These are phyloP conservation scores for Cervus canadensis DNA, from an alignment of 2,113 vertebrate species.

Conservation along the genomic window DNA sequence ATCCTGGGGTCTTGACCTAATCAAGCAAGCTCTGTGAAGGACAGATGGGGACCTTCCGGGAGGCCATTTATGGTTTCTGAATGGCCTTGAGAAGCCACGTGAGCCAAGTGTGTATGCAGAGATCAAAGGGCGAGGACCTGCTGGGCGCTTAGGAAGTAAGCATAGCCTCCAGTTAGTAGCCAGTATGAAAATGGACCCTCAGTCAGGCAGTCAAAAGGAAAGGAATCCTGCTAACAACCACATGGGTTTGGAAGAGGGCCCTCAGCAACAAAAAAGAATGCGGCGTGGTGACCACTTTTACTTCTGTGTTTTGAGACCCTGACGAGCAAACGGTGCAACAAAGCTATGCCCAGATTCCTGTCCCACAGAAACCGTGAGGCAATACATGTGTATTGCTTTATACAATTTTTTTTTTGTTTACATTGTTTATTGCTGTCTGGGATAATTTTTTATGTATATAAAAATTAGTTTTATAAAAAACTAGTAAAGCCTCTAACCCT, in stretches of 20 bases:
- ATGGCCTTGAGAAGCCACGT: background rate
- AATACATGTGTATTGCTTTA: background rate
- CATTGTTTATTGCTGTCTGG: background rate
- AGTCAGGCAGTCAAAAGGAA: background rate
- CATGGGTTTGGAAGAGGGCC: background rate
- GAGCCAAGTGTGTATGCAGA: background rate
- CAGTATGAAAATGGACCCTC: background rate
- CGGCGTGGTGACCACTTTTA: background rate
- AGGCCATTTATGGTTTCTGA: background rate
- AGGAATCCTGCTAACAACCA: background rate
- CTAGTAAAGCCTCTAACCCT: background rate
- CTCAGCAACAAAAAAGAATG: background rate
- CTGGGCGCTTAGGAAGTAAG: accelerated
- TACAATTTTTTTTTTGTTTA: background rate
- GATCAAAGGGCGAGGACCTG: background rate
- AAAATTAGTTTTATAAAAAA: background rate
- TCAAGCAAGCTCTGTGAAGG: background rate
- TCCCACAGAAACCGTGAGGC: background rate
- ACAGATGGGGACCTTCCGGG: background rate
- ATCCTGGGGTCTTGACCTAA: background rate
- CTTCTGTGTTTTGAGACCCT: background rate
- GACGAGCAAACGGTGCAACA: background rate
- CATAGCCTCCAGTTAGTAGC: background rate
- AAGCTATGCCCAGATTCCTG: background rate
- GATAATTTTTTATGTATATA: background rate